phyloP scores from a whole-genome alignment of 1,140 invertebrate genomes.

The Meteorus sp. region DNA sequence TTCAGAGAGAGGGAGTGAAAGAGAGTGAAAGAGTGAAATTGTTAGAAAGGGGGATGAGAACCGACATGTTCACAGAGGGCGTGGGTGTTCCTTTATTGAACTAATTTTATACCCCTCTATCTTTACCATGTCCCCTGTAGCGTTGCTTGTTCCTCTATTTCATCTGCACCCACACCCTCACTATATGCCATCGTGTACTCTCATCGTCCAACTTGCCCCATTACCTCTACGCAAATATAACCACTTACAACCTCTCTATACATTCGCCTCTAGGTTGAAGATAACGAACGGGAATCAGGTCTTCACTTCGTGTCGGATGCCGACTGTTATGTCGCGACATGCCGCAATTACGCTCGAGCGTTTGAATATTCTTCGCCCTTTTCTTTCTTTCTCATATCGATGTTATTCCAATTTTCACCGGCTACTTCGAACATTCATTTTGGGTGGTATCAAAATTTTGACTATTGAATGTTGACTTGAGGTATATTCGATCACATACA shows the following conservation, averaged over 20 bases:
- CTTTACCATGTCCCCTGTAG: constrained; percentile 28
- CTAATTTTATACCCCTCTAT: constrained; percentile 48
- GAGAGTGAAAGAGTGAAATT: constrained; percentile 16
- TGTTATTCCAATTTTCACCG: no score
- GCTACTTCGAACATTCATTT: no score
- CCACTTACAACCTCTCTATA: constrained; percentile 39
- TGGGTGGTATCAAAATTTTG: no score
- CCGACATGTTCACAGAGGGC: constrained; percentile 33
- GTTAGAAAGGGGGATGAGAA: no score
- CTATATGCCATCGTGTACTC: constrained; percentile 21
- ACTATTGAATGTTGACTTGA: no score
- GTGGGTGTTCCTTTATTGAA: constrained; percentile 54
- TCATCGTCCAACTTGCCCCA: constrained; percentile 46
- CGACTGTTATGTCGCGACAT: constrained; percentile 17
- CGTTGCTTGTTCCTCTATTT: constrained; percentile 2
- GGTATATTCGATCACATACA: no score
- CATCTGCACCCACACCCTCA: constrained; percentile 22
- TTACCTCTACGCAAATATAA: constrained; percentile 51
- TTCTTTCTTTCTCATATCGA: no score
- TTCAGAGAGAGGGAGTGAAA: constrained; percentile 17
- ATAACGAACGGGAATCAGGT: constrained; percentile 34
- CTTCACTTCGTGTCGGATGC: constrained; percentile 16
- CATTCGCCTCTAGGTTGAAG: constrained; percentile 33
- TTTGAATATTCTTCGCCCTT: not conserved
- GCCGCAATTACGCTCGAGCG: not conserved